Percentiles rank a stretch among this genome's conserved stretches.
phyloP scores from a whole-genome alignment of 2,888 invertebrate species.

The Hydroisotoma schaefferi region DNA sequence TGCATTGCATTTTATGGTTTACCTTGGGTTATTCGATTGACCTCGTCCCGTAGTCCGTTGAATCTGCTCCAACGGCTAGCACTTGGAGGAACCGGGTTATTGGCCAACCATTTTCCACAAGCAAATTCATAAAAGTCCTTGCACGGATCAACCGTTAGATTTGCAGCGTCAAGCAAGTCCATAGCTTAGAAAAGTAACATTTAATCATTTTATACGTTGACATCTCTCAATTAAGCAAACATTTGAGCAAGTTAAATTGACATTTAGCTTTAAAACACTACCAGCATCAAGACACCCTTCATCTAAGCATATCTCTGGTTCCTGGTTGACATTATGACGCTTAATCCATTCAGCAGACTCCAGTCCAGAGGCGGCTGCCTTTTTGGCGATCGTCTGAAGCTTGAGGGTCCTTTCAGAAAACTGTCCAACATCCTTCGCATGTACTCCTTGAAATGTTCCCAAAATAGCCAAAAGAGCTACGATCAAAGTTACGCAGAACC shows the following conservation, averaged over 20 bases:
- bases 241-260: neutral
- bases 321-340: neutral
- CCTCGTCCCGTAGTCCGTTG: slow-evolving; percentile 32
- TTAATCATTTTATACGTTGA: neutral
- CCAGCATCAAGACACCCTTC: slow-evolving; percentile 34
- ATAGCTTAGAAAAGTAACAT: slow-evolving; percentile 23
- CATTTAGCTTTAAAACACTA: slow-evolving; percentile 1
- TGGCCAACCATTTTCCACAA: slow-evolving; percentile 40
- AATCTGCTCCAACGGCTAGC: slow-evolving; percentile 37
- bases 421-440: neutral
- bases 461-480: neutral
- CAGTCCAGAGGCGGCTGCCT: neutral
- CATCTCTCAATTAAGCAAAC: neutral
- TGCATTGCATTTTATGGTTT: neutral
- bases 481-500: neutral
- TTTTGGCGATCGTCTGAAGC: neutral
- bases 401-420: neutral
- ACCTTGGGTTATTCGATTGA: slow-evolving; percentile 40
- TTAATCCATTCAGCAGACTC: neutral
- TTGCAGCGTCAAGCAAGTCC: slow-evolving; percentile 36
- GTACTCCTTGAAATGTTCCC: neutral
- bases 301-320: slow-evolving; percentile 20
- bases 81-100: slow-evolving; percentile 32
- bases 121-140: slow-evolving; percentile 40
- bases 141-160: slow-evolving; percentile 40